These are phyloP conservation scores for Cotesia vestalis DNA, from an alignment of 1,140 invertebrate genomes.

Conservation along the genomic window DNA sequence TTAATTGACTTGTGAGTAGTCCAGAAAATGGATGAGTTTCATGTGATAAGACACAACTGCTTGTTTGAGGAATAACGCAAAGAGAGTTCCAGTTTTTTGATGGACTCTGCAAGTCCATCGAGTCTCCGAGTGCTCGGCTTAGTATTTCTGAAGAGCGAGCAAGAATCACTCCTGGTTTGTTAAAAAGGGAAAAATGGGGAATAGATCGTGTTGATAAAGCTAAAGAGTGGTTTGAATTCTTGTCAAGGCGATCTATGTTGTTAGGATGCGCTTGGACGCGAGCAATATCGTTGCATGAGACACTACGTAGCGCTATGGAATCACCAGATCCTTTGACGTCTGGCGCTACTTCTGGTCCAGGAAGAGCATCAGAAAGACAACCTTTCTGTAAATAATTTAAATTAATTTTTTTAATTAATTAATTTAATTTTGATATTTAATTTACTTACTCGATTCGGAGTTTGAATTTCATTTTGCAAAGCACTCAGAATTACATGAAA, in stretches of 20 bases:
- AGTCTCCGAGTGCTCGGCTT: slow-evolving; percentile 39
- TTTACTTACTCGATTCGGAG: slow-evolving; percentile 67
- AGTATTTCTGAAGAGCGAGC: slow-evolving; percentile 60
- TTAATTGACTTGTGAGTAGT: slow-evolving; percentile 83
- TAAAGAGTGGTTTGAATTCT: slow-evolving; percentile 49
- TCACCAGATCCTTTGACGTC: slow-evolving; percentile 54
- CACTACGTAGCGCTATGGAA: slow-evolving; percentile 53
- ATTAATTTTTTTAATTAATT: neutral
- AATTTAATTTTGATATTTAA: slow-evolving; percentile 40
- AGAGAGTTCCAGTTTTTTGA: slow-evolving; percentile 57
- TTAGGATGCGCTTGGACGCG: slow-evolving; percentile 42
- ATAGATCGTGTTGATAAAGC: slow-evolving; percentile 51
- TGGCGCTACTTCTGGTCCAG: slow-evolving; percentile 41
- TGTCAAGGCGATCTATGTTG: slow-evolving; percentile 47
- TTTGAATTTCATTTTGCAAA: slow-evolving; percentile 82
- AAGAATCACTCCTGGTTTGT: slow-evolving; percentile 60
- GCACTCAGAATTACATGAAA: slow-evolving; percentile 87
- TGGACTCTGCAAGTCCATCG: slow-evolving; percentile 38
- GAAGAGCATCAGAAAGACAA: slow-evolving; percentile 76
- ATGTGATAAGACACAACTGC: slow-evolving; percentile 48
- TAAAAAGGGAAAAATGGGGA: slow-evolving; percentile 45
- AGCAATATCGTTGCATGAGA: slow-evolving; percentile 61
- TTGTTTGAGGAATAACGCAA: slow-evolving; percentile 50
- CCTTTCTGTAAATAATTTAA: slow-evolving; percentile 65
- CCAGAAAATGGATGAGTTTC: slow-evolving; percentile 77